Conservation (phyloP, 2,888 invertebrate species). For the Axea sp. region DNA sequence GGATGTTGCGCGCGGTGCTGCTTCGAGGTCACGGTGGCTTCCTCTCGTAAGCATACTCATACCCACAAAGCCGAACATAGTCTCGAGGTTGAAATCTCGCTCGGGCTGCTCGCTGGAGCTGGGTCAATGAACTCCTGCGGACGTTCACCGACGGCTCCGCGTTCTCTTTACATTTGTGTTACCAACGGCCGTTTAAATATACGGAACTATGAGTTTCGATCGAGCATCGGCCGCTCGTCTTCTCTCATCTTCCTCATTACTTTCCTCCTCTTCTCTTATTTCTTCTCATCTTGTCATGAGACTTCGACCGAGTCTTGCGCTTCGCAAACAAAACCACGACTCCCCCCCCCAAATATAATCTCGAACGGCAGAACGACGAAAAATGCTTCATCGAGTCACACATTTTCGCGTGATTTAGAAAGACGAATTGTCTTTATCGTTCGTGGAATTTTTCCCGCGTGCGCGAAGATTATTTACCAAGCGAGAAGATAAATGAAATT, state of each 20-base stretch:
- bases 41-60: conserved; percentile 22
- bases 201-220: conserved; percentile 59
- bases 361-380: background rate
- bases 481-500: no score
- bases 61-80: conserved; percentile 53
- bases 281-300: background rate
- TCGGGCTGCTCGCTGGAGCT: conserved; percentile 53
- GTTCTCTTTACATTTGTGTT: conserved; percentile 66
- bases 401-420: no score
- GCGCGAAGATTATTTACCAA: no score
- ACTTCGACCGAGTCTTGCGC: conserved; percentile 4
- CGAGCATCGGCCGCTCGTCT: conserved; percentile 48
- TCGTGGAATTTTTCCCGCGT: no score
- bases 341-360: no score
- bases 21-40: conserved; percentile 58
- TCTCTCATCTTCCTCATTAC: conserved; percentile 22
- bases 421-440: no score
- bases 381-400: background rate
- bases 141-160: conserved; percentile 76
- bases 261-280: conserved; percentile 4
- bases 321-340: background rate
- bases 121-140: conserved; percentile 76
- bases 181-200: conserved; percentile 56
- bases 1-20: conserved; percentile 38
- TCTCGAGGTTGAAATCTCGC: conserved; percentile 61